These are phyloP conservation scores for Neoascia interrupta DNA, from an alignment of 2,888 invertebrate species.

Conservation along the genomic window DNA sequence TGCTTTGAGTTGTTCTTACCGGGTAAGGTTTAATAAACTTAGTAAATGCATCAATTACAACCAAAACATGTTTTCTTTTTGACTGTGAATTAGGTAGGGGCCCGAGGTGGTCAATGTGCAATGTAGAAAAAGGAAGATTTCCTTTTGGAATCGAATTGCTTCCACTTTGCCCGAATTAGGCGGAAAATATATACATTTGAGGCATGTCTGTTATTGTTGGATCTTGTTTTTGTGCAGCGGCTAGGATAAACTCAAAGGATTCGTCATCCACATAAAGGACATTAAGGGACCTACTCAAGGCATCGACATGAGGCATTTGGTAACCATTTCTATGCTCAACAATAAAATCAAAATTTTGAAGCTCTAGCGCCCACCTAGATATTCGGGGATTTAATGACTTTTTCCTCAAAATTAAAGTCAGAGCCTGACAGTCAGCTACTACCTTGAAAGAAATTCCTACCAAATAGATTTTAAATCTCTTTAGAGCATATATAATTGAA, in stretches of 20 bases:
- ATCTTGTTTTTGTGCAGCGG: slow-evolving; percentile 33
- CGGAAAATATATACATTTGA: slow-evolving; percentile 7
- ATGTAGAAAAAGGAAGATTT: slow-evolving; percentile 3
- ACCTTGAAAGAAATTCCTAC: slow-evolving; percentile 69
- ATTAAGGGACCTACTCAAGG: slow-evolving; percentile 31
- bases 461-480: slow-evolving; percentile 51
- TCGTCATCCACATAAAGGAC: slow-evolving; percentile 23
- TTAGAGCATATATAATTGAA: slow-evolving; percentile 71
- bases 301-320: slow-evolving; percentile 52
- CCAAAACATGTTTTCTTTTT: slow-evolving; percentile 1
- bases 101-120: slow-evolving; percentile 11
- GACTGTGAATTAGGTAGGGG: slow-evolving; percentile 1
- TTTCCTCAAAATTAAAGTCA: slow-evolving; percentile 64
- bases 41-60: not conserved
- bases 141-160: slow-evolving; percentile 3
- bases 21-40: slow-evolving; percentile 5
- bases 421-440: slow-evolving; percentile 72
- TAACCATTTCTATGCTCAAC: slow-evolving; percentile 32
- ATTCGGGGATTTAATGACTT: slow-evolving; percentile 70
- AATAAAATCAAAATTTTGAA: slow-evolving; percentile 46
- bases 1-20: not conserved
- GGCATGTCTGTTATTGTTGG: slow-evolving; percentile 18
- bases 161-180: slow-evolving; percentile 6
- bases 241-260: slow-evolving; percentile 51
- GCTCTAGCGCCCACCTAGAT: slow-evolving; percentile 72